Conservation (phyloP, 2,113 vertebrate species). For the Hucho hucho region DNA sequence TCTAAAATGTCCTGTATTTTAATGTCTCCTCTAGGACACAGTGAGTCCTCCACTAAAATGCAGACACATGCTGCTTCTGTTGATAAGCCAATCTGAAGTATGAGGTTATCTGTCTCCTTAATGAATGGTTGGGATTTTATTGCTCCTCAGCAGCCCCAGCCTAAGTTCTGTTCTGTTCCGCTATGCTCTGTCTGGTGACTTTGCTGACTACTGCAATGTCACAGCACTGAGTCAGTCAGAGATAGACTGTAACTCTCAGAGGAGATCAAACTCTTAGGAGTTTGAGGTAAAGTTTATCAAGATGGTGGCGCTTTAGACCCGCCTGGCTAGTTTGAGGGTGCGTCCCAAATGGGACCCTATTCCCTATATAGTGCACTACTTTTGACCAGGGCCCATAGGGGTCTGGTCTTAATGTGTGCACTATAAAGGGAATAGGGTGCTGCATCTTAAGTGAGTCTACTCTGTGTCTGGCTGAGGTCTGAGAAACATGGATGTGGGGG, state of each 20-base stretch:
- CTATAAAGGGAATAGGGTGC: too few species aligned
- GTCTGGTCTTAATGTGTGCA: too few species aligned
- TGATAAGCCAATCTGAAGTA: neutral
- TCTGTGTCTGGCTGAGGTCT: too few species aligned
- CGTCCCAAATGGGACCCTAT: too few species aligned
- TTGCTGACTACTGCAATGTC: slow-evolving; percentile 17
- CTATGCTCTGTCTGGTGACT: neutral
- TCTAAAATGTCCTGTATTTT: neutral
- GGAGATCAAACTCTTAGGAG: neutral
- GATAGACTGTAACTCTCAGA: neutral
- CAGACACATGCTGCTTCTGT: slow-evolving; percentile 8
- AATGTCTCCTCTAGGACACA: neutral
- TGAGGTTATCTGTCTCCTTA: slow-evolving; percentile 10
- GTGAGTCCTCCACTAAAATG: neutral
- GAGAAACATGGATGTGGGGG: too few species aligned
- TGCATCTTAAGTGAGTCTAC: too few species aligned
- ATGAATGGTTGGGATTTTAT: neutral
- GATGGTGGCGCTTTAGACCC: neutral
- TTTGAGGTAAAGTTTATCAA: neutral
- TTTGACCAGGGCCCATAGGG: too few species aligned
- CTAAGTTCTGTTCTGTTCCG: too few species aligned
- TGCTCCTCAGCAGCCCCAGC: slow-evolving; percentile 1
- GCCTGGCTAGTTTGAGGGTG: neutral
- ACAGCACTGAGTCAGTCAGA: neutral
- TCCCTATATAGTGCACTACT: too few species aligned